phyloP scores from a whole-genome alignment of 2,797 vertebrate genomes.

The Danionella dracula region DNA sequence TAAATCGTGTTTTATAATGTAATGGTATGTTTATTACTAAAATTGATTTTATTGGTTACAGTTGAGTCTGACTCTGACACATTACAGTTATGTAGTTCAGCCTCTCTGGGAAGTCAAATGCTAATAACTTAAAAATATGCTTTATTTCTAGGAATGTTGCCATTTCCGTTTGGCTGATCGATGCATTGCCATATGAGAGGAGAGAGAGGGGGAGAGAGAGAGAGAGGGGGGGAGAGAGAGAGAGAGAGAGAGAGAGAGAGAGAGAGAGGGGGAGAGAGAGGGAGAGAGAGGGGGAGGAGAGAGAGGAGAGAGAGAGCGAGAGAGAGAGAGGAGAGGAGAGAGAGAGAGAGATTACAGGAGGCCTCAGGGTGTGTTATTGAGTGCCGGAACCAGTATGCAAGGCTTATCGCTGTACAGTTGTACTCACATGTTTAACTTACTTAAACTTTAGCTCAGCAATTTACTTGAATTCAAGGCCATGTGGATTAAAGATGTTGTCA shows the following conservation, averaged over 20 bases:
- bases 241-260: no score
- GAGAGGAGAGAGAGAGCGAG: no score
- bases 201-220: conserved; percentile 3
- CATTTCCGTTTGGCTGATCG: neutral
- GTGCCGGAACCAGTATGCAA: neutral
- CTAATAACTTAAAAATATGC: neutral
- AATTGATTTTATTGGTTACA: neutral
- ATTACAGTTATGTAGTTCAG: neutral
- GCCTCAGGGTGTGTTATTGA: neutral
- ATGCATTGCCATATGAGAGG: neutral
- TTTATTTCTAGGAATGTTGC: neutral
- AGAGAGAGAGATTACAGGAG: conserved; percentile 1
- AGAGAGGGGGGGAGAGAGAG: no score
- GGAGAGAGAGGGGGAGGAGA: no score
- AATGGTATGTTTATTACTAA: neutral
- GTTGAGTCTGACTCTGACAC: neutral
- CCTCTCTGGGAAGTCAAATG: neutral
- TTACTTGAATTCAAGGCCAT: neutral
- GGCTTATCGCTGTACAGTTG: conserved; percentile 17
- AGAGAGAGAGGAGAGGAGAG: no score
- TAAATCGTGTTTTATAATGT: neutral
- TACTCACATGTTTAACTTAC: conserved; percentile 1
- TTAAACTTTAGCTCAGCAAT: neutral
- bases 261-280: no score
- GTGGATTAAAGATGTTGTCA: neutral